Percentiles rank a stretch among this genome's conserved stretches.
Evolutionary conservation across 2,888 invertebrate species (phyloP).

Genomic region (Spialia ferax): DNA sequence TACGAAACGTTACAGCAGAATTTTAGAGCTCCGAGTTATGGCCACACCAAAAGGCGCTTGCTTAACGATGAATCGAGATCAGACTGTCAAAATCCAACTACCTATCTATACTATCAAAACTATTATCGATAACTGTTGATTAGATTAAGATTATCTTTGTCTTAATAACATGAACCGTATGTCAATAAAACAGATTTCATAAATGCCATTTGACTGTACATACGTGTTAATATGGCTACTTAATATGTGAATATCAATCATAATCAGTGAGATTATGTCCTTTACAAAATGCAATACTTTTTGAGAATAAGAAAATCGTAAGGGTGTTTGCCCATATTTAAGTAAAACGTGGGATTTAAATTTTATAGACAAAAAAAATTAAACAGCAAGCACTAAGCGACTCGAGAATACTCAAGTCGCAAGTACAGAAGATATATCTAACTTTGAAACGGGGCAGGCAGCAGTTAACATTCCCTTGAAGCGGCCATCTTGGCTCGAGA

Average conservation of each 20-base stretch:
- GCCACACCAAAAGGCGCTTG: slow-evolving; percentile 72
- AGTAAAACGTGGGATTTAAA: no score
- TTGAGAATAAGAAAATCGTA: no score
- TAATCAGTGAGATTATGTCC: no score
- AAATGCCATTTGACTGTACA: neutral
- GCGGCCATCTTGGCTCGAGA: slow-evolving; percentile 68
- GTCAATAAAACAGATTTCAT: neutral
- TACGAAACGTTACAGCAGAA: slow-evolving; percentile 84
- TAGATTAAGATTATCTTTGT: neutral
- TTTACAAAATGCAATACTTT: no score
- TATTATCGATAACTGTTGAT: slow-evolving; percentile 12
- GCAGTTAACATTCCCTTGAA: slow-evolving; percentile 62
- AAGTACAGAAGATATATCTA: slow-evolving; percentile 38
- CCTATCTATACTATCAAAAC: slow-evolving; percentile 53
- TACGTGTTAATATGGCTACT: neutral
- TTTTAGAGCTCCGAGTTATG: slow-evolving; percentile 78
- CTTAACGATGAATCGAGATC: slow-evolving; percentile 75
- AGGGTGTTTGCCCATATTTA: no score
- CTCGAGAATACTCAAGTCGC: neutral
- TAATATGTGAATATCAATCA: no score
- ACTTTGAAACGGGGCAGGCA: slow-evolving; percentile 29
- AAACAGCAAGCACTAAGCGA: neutral
- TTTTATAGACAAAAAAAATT: neutral
- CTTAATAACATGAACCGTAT: neutral
- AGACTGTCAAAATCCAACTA: slow-evolving; percentile 64